A percentile compares a stretch with the other conserved stretches of the same genome.
phyloP scores from a whole-genome alignment of 2,113 vertebrate genomes.

The Lophotis ruficrista region DNA sequence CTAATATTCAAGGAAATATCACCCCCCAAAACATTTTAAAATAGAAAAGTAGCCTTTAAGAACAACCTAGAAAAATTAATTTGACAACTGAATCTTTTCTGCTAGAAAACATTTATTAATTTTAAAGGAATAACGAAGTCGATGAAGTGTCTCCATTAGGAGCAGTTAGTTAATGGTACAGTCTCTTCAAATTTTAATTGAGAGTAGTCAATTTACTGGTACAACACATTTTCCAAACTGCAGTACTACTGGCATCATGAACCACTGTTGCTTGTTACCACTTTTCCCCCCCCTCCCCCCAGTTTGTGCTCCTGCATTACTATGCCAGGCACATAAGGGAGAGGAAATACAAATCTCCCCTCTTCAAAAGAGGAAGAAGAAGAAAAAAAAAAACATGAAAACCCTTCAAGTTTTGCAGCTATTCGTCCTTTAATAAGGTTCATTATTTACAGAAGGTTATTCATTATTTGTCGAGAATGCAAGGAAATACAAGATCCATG shows the following conservation, averaged over 20 bases:
- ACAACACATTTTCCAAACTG: background rate
- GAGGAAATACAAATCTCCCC: slow-evolving; percentile 32
- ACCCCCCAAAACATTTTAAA: background rate
- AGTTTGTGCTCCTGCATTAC: background rate
- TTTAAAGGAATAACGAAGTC: background rate
- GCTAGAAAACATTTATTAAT: background rate
- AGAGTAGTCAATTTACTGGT: background rate
- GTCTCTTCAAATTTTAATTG: background rate
- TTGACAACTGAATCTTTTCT: background rate
- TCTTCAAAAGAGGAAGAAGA: background rate
- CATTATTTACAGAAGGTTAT: background rate
- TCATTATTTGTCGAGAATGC: background rate
- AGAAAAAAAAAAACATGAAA: background rate
- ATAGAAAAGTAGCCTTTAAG: background rate
- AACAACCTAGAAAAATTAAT: background rate
- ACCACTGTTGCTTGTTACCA: background rate
- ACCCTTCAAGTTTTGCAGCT: slow-evolving; percentile 1
- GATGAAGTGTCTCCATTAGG: background rate
- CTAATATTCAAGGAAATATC: background rate
- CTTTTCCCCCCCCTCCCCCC: background rate
- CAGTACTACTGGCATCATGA: background rate
- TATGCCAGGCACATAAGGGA: slow-evolving; percentile 18
- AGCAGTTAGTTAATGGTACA: too few species aligned
- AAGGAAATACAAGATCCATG: background rate
- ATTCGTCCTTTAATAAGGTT: background rate